phyloP scores from a whole-genome alignment of 2,797 vertebrate genomes.

The Sardinella longiceps region DNA sequence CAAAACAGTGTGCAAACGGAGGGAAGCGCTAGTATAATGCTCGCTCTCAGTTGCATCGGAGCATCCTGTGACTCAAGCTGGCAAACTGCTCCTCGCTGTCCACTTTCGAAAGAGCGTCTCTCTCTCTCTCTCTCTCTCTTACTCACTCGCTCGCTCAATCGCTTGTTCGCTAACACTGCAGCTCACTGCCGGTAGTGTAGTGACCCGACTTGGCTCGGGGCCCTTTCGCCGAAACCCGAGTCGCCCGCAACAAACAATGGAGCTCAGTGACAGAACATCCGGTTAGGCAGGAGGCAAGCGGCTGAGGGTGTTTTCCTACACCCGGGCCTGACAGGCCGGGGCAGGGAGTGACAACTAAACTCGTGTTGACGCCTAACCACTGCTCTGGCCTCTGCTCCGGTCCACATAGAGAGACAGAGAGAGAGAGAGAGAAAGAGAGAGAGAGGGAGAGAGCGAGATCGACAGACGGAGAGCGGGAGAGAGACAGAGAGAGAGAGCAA shows the following conservation, averaged over 20 bases:
- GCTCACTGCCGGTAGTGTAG: background rate
- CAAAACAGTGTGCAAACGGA: conserved; percentile 31
- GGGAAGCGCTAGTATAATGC: conserved; percentile 44
- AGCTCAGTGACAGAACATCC: conserved; percentile 23
- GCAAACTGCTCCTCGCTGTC: conserved; percentile 32
- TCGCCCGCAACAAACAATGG: conserved; percentile 23
- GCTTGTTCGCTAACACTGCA: background rate
- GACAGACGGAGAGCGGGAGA: too few species aligned
- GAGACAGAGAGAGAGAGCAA: too few species aligned
- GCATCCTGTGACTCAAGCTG: conserved; percentile 46
- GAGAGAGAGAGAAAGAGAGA: background rate
- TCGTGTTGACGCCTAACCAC: conserved; percentile 18
- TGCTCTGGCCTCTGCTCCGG: background rate
- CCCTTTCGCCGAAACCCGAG: conserved; percentile 36
- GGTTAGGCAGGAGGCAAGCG: background rate
- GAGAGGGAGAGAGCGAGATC: too few species aligned
- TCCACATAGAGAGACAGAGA: background rate
- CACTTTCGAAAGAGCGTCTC: background rate
- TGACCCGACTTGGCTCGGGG: conserved; percentile 9
- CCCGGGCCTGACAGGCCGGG: conserved; percentile 1
- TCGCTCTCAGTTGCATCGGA: conserved; percentile 18
- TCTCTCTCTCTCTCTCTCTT: too few species aligned
- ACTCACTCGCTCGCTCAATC: background rate
- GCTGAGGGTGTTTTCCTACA: conserved; percentile 2
- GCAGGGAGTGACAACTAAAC: conserved; percentile 13